Evolutionary conservation across 2,888 invertebrate genomes (phyloP), one percentile per base, ranked within the genome.

Genomic region (Himalopsyche tibetana): DNA sequence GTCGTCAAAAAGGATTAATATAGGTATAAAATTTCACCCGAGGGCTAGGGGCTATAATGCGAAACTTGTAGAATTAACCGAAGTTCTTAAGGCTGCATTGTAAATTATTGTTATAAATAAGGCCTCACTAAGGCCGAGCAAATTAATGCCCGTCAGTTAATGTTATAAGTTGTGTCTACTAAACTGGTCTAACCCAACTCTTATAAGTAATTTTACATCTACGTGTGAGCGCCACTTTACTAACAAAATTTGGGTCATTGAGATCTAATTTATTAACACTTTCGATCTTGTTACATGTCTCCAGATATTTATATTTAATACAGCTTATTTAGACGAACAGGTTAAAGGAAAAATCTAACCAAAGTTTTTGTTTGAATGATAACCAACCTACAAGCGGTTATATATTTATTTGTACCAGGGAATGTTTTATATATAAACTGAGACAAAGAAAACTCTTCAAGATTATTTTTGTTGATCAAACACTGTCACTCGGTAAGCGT

Each of bases 121-220:
- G 63, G 63, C 19, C 63, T 63, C 19, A 63, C n/a, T 63, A 19
- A 19, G 63, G 19, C 63, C 63, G 8, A 63, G 19, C 28, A 63
- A 63, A 63, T 63, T 63, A 63, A 63, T 63, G 11, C 19, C n/a
- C 63, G 63, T 63, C 63, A 63, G 63, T 63, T 63, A 63, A 63
- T 63, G 63, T 63, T 63, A 63, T 63, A 63, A 63, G 63, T 63
- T 63, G 63, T 63, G 28, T 28, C 63, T 63, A 8, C 63, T 63
- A 63, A 63, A 63, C 63, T 19, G 63, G 19, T 19, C 63, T 63
- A 19, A 63, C n/a, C 63, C 63, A 63, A 63, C 63, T 63, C 63
- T 19, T 63, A 15, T 63, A n/a, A 63, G 63, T 63, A 63, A 63
- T 28, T 63, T 63, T 63, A n/a, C 63, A 63, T 63, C 63, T 63